These are phyloP conservation scores for Syngnathus floridae DNA, from an alignment of 2,113 vertebrate species.

Conservation along the genomic window DNA sequence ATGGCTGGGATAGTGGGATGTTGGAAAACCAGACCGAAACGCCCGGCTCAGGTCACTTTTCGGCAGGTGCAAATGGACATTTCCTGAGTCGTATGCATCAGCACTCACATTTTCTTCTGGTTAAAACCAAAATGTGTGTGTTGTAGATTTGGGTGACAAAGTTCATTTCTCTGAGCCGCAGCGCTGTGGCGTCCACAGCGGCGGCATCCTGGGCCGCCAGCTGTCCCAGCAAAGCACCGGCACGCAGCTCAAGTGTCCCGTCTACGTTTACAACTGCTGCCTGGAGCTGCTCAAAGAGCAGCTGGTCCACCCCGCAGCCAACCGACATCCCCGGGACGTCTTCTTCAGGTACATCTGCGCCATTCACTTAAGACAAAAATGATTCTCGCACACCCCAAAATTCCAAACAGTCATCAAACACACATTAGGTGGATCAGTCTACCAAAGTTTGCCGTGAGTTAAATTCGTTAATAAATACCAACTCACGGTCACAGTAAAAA, in stretches of 20 bases:
- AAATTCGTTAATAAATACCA: too few relatives aligned
- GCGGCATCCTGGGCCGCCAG: slow-evolving; percentile 72
- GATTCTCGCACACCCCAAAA: background rate
- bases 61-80: background rate
- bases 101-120: background rate
- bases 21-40: slow-evolving; percentile 19
- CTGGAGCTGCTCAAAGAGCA: slow-evolving; percentile 85
- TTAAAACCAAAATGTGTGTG: background rate
- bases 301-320: slow-evolving; percentile 75
- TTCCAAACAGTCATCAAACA: too few relatives aligned
- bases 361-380: background rate
- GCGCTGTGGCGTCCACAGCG: slow-evolving; percentile 67
- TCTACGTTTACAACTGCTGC: slow-evolving; percentile 91
- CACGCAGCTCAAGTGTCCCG: slow-evolving; percentile 78
- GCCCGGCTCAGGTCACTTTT: slow-evolving; percentile 32
- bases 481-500: background rate
- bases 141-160: slow-evolving; percentile 61
- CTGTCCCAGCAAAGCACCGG: slow-evolving; percentile 72
- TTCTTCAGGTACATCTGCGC: slow-evolving; percentile 78
- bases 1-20: slow-evolving; percentile 31
- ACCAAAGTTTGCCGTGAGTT: too few relatives aligned
- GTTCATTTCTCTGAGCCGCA: slow-evolving; percentile 73
- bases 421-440: too few relatives aligned
- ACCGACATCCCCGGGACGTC: slow-evolving; percentile 76
- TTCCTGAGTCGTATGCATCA: background rate